These are phyloP conservation scores for Notospermus geniculatus DNA, from an alignment of 1,140 invertebrate species.

Conservation along the genomic window DNA sequence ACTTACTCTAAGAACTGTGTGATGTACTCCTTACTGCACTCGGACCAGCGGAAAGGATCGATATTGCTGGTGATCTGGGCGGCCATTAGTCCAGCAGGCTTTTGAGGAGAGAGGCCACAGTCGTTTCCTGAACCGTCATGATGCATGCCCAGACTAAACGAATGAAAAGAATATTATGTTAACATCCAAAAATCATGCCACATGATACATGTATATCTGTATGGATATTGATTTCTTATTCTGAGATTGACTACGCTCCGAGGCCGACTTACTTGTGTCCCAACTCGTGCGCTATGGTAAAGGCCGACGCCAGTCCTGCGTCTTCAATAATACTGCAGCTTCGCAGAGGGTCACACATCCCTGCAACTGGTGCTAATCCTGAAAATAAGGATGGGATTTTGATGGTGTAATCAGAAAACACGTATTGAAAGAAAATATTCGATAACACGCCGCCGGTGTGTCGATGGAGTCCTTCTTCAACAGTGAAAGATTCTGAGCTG, in stretches of 20 bases:
- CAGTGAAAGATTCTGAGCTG: too few relatives aligned
- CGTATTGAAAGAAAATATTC: too few relatives aligned
- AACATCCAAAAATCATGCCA: not conserved
- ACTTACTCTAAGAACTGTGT: conserved; percentile 52
- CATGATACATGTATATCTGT: not conserved
- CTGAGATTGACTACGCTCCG: too few relatives aligned
- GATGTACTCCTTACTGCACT: conserved; percentile 75
- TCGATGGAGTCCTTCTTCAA: too few relatives aligned
- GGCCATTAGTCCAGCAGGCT: conserved; percentile 64
- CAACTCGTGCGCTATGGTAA: conserved; percentile 87
- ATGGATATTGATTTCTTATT: not conserved
- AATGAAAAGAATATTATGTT: conserved; percentile 7
- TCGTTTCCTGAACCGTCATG: conserved; percentile 85
- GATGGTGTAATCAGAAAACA: not conserved
- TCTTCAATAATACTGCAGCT: conserved; percentile 90
- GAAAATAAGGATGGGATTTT: too few relatives aligned
- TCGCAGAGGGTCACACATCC: conserved; percentile 82
- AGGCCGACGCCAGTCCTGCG: conserved; percentile 83
- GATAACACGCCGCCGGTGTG: too few relatives aligned
- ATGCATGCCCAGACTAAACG: conserved; percentile 79
- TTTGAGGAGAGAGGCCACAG: conserved; percentile 58
- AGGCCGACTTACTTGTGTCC: conserved; percentile 88
- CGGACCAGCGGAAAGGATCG: conserved; percentile 87
- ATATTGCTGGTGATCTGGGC: conserved; percentile 74
- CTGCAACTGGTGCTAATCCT: conserved; percentile 83